phyloP scores from a whole-genome alignment of 2,797 vertebrate genomes.

The Emys orbicularis region DNA sequence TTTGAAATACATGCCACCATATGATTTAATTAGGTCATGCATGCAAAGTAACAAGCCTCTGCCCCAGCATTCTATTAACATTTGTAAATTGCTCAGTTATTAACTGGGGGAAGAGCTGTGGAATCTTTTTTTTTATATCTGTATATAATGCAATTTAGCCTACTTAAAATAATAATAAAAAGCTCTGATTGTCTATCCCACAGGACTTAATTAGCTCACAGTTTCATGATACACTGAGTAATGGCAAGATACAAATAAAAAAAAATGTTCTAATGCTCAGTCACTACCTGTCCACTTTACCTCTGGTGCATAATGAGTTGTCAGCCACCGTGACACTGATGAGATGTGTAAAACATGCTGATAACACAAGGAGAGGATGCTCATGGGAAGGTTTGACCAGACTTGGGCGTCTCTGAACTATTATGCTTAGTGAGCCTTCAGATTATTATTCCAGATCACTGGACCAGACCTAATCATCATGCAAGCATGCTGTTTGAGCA shows the following conservation, averaged over 20 bases:
- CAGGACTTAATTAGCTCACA: conserved; percentile 85
- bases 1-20: conserved; percentile 7
- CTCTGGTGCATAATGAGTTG: conserved; percentile 79
- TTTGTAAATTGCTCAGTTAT: conserved; percentile 70
- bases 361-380: conserved; percentile 42
- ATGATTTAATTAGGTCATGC: conserved; percentile 69
- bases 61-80: conserved; percentile 68
- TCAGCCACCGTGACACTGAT: conserved; percentile 77
- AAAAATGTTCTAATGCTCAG: conserved; percentile 71
- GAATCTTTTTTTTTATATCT: conserved; percentile 68
- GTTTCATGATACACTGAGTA: conserved; percentile 62
- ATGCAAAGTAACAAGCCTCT: conserved; percentile 46
- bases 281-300: conserved; percentile 81
- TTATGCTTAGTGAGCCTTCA: conserved; percentile 63
- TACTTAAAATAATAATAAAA: conserved; percentile 12
- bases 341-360: conserved; percentile 65
- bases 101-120: conserved; percentile 67
- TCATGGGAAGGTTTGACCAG: conserved; percentile 62
- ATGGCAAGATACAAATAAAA: conserved; percentile 59
- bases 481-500: conserved; percentile 52
- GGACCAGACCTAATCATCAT: conserved; percentile 65
- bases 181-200: conserved; percentile 81
- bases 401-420: conserved; percentile 46
- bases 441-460: conserved; percentile 60
- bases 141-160: conserved; percentile 80